Evolutionary conservation across 2,797 vertebrate species (phyloP).

Genomic region (Eulemur mongoz): DNA sequence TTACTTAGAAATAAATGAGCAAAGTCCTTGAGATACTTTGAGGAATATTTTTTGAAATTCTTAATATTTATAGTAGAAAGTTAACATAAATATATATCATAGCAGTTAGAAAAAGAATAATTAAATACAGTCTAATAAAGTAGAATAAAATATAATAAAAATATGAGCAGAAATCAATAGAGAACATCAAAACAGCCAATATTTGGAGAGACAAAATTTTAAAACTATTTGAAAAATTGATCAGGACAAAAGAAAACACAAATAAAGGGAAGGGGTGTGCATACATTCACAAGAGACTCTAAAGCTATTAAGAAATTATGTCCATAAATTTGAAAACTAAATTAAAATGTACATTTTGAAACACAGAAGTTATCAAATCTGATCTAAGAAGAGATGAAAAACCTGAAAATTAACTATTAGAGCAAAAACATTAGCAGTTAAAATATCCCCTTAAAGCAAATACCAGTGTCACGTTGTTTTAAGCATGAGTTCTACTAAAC

Average conservation of each 20-base stretch:
- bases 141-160: neutral
- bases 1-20: conserved; percentile 1
- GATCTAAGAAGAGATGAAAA: neutral
- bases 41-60: neutral
- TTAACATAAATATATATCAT: neutral
- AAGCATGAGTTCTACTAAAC: neutral
- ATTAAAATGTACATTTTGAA: neutral
- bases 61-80: neutral
- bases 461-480: neutral
- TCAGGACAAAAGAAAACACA: neutral
- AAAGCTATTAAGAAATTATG: neutral
- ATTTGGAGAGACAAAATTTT: neutral
- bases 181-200: neutral
- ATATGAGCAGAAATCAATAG: neutral
- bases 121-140: neutral
- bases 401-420: neutral
- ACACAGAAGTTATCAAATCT: neutral
- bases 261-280: neutral
- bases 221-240: neutral
- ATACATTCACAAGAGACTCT: neutral
- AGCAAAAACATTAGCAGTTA: neutral
- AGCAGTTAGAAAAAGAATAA: neutral
- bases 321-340: neutral
- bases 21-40: neutral
- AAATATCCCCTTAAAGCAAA: neutral